Base-by-base conservation (phyloP, 2,888 invertebrate species). In the Cheilosia vulpina region DNA sequence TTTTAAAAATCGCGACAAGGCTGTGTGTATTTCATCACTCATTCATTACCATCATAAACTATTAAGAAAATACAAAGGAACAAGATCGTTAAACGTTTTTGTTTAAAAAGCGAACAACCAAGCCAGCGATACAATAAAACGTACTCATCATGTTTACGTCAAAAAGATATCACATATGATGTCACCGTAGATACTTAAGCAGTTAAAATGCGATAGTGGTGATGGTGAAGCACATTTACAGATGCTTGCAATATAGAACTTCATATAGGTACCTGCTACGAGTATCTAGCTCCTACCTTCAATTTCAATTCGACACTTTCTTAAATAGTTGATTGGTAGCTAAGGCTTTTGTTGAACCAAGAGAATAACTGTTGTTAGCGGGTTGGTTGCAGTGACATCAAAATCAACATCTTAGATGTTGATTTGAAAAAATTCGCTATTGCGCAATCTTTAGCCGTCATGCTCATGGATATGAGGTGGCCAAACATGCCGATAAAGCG, bases 41-140 rank as follows among this genome's bases (percentile, higher is more conserved):
- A 72, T 31, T 72, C 60, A 41, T 60, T 60, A 52, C 27, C 71
- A 27, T 19, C 50, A 31, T 41, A 50, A 27, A 34, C 58, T 50
- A 60, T 71, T 58, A 71, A 60, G 15, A 57, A 38, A 38, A 47
- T 50, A 58, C 58, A 50, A 17, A 34, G 71, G 19, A 71, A 71
- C 50, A 60, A 27, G 50, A 60, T 72, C 71, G 41, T 72, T 60
- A 60, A 72, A 45, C 11, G 21, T 52, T n/a, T 52, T 52, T 38
- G 21, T n/a, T 65, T 27, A 17, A n/a, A 43, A 6, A 43, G 5
- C 5, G 31, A 47, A 38, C 17, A 47, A 34, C 21, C 34, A 34
- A 50, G 50, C 15, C 50, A 47, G 17, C 17, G 4, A 47, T 1
- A 31, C 31, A 31, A 45, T 4, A 45, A 50, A 21, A 11, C 6